These are phyloP conservation scores for Mareca strepera DNA, from an alignment of 2,797 vertebrate genomes.

Conservation along the genomic window DNA sequence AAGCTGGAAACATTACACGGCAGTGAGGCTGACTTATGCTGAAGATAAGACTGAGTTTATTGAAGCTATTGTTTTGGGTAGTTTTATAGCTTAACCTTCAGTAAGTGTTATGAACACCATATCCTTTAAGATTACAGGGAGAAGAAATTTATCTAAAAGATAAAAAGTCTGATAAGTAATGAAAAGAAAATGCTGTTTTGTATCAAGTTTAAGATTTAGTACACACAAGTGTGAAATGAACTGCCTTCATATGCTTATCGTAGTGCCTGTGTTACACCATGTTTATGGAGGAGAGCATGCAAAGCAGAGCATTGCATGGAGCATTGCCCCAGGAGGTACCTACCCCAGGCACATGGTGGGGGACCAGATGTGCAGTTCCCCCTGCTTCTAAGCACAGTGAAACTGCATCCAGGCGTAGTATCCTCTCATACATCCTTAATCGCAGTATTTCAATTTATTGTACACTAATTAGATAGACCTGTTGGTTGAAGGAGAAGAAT, in stretches of 20 bases:
- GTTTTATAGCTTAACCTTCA: slow-evolving; percentile 51
- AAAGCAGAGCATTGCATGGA: neutral
- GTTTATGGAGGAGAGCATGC: neutral
- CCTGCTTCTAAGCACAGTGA: neutral
- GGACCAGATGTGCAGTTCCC: neutral
- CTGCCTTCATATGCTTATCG: slow-evolving; percentile 5
- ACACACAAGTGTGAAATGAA: neutral
- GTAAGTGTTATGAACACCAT: slow-evolving; percentile 33
- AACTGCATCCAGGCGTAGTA: neutral
- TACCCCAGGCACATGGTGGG: neutral
- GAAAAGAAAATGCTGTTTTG: slow-evolving; percentile 39
- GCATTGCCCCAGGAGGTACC: neutral
- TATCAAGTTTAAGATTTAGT: slow-evolving; percentile 4
- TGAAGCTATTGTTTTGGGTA: slow-evolving; percentile 40
- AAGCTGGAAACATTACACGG: neutral
- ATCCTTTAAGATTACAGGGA: slow-evolving; percentile 41
- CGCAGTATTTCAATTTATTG: slow-evolving; percentile 74
- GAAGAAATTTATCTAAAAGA: slow-evolving; percentile 32
- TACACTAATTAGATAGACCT: slow-evolving; percentile 77
- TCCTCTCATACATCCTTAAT: slow-evolving; percentile 66
- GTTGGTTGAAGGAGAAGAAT: slow-evolving; percentile 76
- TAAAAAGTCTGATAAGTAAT: slow-evolving; percentile 42
- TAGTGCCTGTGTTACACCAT: neutral
- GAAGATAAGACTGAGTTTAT: slow-evolving; percentile 61
- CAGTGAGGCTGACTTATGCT: slow-evolving; percentile 32